Conservation (phyloP, 1,140 invertebrate genomes). For the Lerema accius region DNA sequence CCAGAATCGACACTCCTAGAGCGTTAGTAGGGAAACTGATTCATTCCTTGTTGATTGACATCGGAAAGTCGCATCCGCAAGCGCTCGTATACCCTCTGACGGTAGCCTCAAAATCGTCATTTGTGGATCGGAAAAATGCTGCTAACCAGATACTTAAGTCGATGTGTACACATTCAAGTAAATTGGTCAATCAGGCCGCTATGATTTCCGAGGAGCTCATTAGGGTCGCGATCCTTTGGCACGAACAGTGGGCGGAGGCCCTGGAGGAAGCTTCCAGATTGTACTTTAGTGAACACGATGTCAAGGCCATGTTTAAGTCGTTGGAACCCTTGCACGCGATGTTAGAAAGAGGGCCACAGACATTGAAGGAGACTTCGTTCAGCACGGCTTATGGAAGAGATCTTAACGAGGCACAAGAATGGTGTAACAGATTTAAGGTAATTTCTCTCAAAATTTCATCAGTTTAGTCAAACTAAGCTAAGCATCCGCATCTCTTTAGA, state of each 20-base stretch:
- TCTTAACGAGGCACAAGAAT: constrained; percentile 96
- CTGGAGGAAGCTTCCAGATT: constrained; percentile 97
- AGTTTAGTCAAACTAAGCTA: too few species aligned
- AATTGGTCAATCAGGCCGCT: constrained; percentile 96
- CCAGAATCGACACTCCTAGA: constrained; percentile 97
- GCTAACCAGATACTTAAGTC: constrained; percentile 97
- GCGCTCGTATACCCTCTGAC: constrained; percentile 98
- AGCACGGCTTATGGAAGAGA: constrained; percentile 97
- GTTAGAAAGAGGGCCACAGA: constrained; percentile 96
- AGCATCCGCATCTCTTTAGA: too few species aligned
- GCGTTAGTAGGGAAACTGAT: constrained; percentile 94
- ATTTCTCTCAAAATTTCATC: constrained; percentile 27
- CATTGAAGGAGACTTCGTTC: constrained; percentile 98
- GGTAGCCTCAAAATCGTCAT: constrained; percentile 98
- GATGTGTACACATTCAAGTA: constrained; percentile 97
- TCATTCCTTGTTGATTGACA: constrained; percentile 96
- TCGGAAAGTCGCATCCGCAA: constrained; percentile 95
- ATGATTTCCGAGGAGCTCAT: constrained; percentile 98
- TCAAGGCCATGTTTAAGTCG: constrained; percentile 97
- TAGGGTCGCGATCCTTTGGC: constrained; percentile 99
- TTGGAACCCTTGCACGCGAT: constrained; percentile 97
- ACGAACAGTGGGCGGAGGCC: constrained; percentile 99
- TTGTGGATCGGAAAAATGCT: constrained; percentile 91
- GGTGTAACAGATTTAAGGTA: constrained; percentile 94
- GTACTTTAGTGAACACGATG: constrained; percentile 97